A percentile compares a stretch with the other conserved stretches of the same genome.
phyloP scores from a whole-genome alignment of 1,140 invertebrate genomes.

The Zaprionus davidi region DNA sequence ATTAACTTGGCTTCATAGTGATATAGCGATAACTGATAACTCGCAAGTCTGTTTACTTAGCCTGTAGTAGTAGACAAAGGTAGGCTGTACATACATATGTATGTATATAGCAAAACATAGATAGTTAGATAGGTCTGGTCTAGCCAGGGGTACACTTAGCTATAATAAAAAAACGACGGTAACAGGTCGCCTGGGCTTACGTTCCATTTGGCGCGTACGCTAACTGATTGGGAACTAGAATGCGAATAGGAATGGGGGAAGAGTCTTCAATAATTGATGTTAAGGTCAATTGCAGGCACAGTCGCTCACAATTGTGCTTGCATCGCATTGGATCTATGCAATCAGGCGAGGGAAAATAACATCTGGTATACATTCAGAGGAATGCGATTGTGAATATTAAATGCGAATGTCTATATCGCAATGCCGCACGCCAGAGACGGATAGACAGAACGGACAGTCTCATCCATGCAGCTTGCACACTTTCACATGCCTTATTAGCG shows the following conservation, averaged over 20 bases:
- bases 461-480: slow-evolving; percentile 27
- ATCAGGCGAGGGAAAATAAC: slow-evolving; percentile 16
- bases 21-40: slow-evolving; percentile 42
- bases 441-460: neutral
- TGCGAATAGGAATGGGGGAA: neutral
- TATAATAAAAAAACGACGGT: slow-evolving; percentile 1
- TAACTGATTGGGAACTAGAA: neutral
- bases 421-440: neutral
- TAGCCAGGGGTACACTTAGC: neutral
- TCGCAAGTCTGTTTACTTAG: slow-evolving; percentile 31
- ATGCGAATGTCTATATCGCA: slow-evolving; percentile 2
- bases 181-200: slow-evolving; percentile 15
- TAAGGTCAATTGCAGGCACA: slow-evolving; percentile 35
- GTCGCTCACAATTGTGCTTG: slow-evolving; percentile 9
- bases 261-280: slow-evolving; percentile 6
- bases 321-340: slow-evolving; percentile 17
- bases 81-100: slow-evolving; percentile 6
- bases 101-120: neutral
- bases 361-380: slow-evolving; percentile 34
- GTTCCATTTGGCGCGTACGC: slow-evolving; percentile 50
- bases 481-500: slow-evolving; percentile 37
- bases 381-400: slow-evolving; percentile 31
- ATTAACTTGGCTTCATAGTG: slow-evolving; percentile 36
- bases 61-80: neutral
- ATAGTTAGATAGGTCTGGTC: neutral